Evolutionary conservation across 2,797 vertebrate species (phyloP), one percentile per base, ranked within the genome.

Genomic region (Ataeniobius toweri): DNA sequence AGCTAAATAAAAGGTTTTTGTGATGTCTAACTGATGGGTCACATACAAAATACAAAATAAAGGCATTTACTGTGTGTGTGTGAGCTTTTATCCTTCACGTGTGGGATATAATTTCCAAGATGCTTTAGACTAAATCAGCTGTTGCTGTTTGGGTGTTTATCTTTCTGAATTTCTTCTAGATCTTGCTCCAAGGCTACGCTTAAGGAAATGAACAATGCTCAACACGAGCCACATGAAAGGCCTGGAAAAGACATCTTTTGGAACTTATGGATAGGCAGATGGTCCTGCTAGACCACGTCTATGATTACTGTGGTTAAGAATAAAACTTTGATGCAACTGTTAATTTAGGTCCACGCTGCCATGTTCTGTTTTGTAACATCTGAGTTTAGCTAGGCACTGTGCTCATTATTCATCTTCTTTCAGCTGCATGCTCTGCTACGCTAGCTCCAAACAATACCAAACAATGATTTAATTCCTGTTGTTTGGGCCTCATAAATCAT

Each of bases 401-500:
- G 20, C 79, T 87, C 84, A 86, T 92, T 89, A 87, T 70, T 89
- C 80, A 86, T 88, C 75, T 84, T 79, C 59, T 78, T 80, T 85
- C 71, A 78, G 76, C 75, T 75, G 75, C 78, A 50, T 85, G 77
- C 79, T 75, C 48, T 39, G 53, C 88, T 79, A 79, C 79, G 84
- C 83, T 86, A 78, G 77, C 85, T 87, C 90, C 77, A 88, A 68
- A 85, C 74, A 78, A 48, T 53, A 59, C 80, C 75, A 79, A 80
- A 84, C 84, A 83, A 68, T 73, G 61, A 63, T 90, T 92, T 86
- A 16, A 83, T 86, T 82, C 71, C 78, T 44, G 53, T 87, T 87
- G 77, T 80, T 82, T 91, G 74, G 71, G 83, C 41, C 80, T 85
- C 90, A 85, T 90, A 86, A 89, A 92, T 89, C 89, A 85, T 80